Conservation (phyloP, 53 echinoderm and acorn worm species). For the Echinarachnius parma region DNA sequence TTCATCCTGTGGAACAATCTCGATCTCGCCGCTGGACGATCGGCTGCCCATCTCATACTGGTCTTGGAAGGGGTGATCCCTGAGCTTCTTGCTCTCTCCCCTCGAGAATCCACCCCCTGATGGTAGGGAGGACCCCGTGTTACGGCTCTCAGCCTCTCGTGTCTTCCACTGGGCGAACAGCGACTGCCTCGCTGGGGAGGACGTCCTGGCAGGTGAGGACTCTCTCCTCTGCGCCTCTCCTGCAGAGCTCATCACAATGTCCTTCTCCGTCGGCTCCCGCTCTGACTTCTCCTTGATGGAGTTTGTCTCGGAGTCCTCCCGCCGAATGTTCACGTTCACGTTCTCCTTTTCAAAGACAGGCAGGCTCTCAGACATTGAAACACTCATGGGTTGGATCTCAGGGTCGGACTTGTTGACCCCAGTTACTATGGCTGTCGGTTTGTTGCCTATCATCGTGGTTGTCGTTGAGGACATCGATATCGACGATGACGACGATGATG, state of each 20-base stretch:
- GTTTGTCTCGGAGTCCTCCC: slow-evolving; percentile 44
- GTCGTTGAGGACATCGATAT: slow-evolving; percentile 22
- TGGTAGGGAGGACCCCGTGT: background rate
- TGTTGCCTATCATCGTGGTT: slow-evolving; percentile 37
- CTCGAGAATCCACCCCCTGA: background rate
- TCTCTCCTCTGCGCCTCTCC: slow-evolving; percentile 28
- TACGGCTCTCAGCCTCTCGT: slow-evolving; percentile 29
- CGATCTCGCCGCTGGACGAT: slow-evolving; percentile 34
- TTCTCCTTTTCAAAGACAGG: slow-evolving; percentile 28
- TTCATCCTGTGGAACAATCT: slow-evolving; percentile 2
- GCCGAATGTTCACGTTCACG: slow-evolving; percentile 12
- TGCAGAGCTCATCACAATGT: slow-evolving; percentile 4
- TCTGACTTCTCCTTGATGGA: slow-evolving; percentile 47
- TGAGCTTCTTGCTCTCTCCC: slow-evolving; percentile 27
- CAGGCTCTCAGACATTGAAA: slow-evolving; percentile 12
- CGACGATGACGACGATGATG: slow-evolving; percentile 18
- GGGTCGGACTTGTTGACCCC: slow-evolving; percentile 32
- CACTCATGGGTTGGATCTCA: slow-evolving; percentile 21
- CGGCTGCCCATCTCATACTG: slow-evolving; percentile 16
- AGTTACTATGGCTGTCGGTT: slow-evolving; percentile 37
- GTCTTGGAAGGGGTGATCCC: slow-evolving; percentile 33
- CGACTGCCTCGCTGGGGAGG: slow-evolving; percentile 19
- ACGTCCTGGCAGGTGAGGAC: background rate
- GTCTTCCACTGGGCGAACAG: slow-evolving; percentile 43
- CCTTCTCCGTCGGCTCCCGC: slow-evolving; percentile 44